Evolutionary conservation across 2,888 invertebrate genomes (phyloP), one percentile per base, ranked within the genome.

Genomic region (Napeogenes inachia): DNA sequence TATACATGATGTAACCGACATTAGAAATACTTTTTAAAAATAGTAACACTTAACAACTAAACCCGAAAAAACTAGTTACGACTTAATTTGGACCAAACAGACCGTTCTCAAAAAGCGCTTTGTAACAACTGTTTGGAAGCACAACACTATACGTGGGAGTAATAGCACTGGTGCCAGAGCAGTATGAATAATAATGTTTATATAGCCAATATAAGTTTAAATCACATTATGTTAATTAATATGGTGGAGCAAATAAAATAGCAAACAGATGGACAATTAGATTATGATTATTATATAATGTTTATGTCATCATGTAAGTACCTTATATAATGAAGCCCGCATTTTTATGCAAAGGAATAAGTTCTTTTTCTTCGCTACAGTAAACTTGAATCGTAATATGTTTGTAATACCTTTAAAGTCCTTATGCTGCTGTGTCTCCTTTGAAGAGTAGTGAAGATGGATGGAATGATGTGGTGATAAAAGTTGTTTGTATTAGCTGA

Each of bases 81-180:
- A 35, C 4, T 35, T 35, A 35, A 4, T 35, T 35, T 3, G 3
- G 35, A 35, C 12, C 8, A 74, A 79, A 74, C 73, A 79, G 78
- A 79, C 81, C 75, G 81, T 68, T 74, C 77, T 74, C 77, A 80
- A 81, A 86, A 87, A 84, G 79, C 79, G 81, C 84, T 77, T 80
- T 78, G 81, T 80, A 82, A 77, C 72, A 72, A 86, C 84, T 82
- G 75, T 68, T 72, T 66, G 59, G 60, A 63, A 73, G 72, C 50
- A 50, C 50, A 47, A 73, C 73, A 57, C 21, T 61, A 38, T 66
- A 71, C 76, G 84, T 80, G 75, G 80, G 81, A 70, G 73, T 76
- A 74, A 69, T 71, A 56, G 63, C 71, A 73, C 72, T 71, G 73
- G 56, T 69, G 71, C 70, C 71, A 71, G 68, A 66, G 60, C 59